Base-by-base conservation (phyloP, 2,888 invertebrate species). In the Aelia acuminata region DNA sequence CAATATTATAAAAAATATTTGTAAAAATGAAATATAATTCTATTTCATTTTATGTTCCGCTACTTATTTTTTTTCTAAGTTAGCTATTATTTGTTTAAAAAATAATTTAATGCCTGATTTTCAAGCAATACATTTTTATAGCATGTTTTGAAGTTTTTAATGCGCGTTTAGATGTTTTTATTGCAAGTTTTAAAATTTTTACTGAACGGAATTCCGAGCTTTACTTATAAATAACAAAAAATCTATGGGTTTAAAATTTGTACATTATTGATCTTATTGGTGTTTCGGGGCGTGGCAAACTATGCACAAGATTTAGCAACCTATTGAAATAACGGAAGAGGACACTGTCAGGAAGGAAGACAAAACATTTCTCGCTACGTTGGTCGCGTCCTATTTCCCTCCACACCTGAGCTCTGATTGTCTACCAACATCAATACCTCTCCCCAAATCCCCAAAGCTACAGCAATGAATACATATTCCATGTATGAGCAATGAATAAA, bases 381-480 rank as follows among this genome's bases (percentile, higher is more conserved):
- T 10, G 13, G 3, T 15, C 13, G 26, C 15, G 26, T 31, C 57
- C 63, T 35, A 35, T 70, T 35, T 3, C 31, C 63, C 4, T 2
- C 1, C 63, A 70, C 63, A 70, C 63, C 63, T 70, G 63, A 35
- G 63, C 35, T 35, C 31, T 70, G 31, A 70, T 70, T 70, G 63
- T 31, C 4, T 18, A 0, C 15, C 31, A 35, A 2, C 15, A 18
- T 35, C 31, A 1, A 35, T 26, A 20, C 15, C 63, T 35, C 10
- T 7, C 26, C 4, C 3, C 26, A 26, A 57, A 70, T 20, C 35
- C 31, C 7, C 7, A 18, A 15, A n/a, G 7, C 20, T 31, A 70
- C 35, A 18, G 63, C 31, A 70, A 70, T 70, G 18, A 15, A 18
- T 18, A 70, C n/a, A 35, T 35, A 70, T 18, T 35, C 31, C 31